Conservation (phyloP, 2,113 vertebrate genomes). For the Scomber japonicus region DNA sequence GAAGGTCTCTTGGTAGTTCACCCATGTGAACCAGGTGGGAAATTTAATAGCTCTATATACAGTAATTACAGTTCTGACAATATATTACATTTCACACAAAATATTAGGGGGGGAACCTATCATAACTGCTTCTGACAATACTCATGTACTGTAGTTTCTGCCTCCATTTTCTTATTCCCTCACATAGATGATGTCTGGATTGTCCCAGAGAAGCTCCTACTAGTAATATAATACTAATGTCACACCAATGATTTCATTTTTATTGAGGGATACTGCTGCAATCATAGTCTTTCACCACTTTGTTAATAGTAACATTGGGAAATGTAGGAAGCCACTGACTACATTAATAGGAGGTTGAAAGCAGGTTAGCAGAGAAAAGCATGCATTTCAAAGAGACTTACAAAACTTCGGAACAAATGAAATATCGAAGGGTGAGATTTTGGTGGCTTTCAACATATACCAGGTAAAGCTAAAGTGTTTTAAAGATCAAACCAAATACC, state of each 20-base stretch:
- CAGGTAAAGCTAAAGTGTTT: background rate
- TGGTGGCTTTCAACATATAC: background rate
- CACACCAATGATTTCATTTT: constrained; percentile 1
- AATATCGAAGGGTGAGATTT: background rate
- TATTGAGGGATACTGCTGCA: background rate
- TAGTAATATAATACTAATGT: no score
- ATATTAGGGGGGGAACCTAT: background rate
- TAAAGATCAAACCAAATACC: background rate
- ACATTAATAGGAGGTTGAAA: background rate
- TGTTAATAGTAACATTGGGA: background rate
- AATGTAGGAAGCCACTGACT: background rate
- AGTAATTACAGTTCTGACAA: constrained; percentile 11
- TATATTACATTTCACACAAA: constrained; percentile 1
- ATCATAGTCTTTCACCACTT: background rate
- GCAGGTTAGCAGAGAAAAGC: no score
- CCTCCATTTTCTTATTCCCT: background rate
- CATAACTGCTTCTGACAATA: background rate
- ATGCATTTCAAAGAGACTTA: background rate
- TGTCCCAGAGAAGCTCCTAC: background rate
- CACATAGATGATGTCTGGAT: background rate
- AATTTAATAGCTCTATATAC: no score
- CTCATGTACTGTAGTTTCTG: background rate
- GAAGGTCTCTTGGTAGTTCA: no score
- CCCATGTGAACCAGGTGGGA: no score
- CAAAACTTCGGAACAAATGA: background rate